Evolutionary conservation across 92 coral and sea anemone genomes (phyloP), one percentile per base, ranked within the genome.

Genomic region (Bergia sp.): DNA sequence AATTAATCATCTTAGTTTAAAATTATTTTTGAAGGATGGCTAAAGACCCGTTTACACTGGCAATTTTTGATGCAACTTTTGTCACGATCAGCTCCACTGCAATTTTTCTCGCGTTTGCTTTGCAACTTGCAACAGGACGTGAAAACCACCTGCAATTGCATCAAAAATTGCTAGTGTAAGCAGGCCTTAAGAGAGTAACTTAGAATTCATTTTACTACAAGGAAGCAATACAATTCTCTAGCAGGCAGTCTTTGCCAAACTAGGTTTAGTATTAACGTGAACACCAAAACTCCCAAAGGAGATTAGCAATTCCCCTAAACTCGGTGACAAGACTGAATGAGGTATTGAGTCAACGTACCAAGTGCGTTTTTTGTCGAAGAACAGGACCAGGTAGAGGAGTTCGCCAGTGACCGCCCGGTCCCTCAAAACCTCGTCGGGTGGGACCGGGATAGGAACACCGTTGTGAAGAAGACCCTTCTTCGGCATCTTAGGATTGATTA

Each of bases 381-480:
- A 97, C 72, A 97, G 93, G 10, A 97, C 99, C 39, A 97, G 90
- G 82, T 97, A 97, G 69, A 97, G 96, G 47, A 90, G 94, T 67
- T 97, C 99, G 65, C 96, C 99, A 11, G 98, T 93, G 21, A 90
- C 87, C 21, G 98, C 86, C 49, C 94, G 92, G 81, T 96, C 98
- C 88, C 94, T 95, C 91, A 97, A 82, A 72, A 97, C 99, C 20
- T 97, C 99, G 37, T 97, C 99, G 13, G 99, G 99, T 12, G 99
- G 99, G 16, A 94, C 99, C 3, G 99, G 99, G 29, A 97, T 97
- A 1, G 99, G 99, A 36, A 97, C 98, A 79, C 99, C 99, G 76
- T 93, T 96, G 90, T 95, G 94, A 5, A 97, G 88, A 81, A 97
- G 93, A n/a, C 99, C 99, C 89, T 95, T 96, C 94, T 97, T 97